Conservation (phyloP, 1,140 invertebrate genomes). For the Polypedilum pembai region DNA sequence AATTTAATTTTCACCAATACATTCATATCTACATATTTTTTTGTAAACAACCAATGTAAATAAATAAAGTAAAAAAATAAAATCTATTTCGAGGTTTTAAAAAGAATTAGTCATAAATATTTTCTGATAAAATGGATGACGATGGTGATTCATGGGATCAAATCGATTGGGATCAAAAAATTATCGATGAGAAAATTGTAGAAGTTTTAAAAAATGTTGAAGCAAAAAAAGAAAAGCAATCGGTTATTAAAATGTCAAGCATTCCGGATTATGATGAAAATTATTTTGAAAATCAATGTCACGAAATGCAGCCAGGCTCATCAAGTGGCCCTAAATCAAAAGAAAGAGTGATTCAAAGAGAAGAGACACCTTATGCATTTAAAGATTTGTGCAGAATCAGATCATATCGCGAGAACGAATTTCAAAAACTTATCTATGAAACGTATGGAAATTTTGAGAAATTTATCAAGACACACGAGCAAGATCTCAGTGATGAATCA, state of each 20-base stretch:
- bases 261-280: neutral
- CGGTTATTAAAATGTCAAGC: neutral
- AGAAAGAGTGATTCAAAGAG: neutral
- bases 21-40: too few species aligned
- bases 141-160: neutral
- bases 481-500: neutral
- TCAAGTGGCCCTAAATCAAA: neutral
- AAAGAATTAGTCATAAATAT: neutral
- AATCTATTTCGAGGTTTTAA: neutral
- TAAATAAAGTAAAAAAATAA: neutral
- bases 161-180: conserved; percentile 7
- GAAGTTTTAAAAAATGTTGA: neutral
- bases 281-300: neutral
- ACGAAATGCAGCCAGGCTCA: neutral
- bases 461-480: neutral
- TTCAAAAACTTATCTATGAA: neutral
- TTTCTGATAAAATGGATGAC: neutral
- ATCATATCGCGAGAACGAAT: neutral
- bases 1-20: neutral
- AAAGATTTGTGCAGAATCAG: neutral
- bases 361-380: neutral
- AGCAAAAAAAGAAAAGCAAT: neutral
- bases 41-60: neutral
- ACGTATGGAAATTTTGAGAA: neutral
- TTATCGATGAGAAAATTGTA: neutral